These are phyloP conservation scores for Poecilobothrus nobilitatus DNA, from an alignment of 2,888 invertebrate genomes.

Conservation along the genomic window DNA sequence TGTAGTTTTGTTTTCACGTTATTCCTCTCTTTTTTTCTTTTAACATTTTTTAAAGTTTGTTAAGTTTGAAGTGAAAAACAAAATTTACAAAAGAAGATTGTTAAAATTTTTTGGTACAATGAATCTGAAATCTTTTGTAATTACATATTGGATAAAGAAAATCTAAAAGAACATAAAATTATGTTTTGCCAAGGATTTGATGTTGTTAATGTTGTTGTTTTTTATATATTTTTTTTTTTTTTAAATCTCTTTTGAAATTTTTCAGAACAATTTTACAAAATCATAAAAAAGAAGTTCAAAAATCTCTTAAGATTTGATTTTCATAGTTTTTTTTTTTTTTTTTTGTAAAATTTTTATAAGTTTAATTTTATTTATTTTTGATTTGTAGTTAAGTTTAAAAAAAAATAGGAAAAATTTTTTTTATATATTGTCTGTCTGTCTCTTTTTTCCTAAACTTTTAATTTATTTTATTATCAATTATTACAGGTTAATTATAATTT, in stretches of 20 bases:
- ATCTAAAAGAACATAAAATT: neutral
- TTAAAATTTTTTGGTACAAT: slow-evolving; percentile 4
- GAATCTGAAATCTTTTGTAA: neutral
- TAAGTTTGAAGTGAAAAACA: too few relatives aligned
- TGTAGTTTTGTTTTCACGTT: too few relatives aligned
- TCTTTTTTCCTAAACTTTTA: too few relatives aligned
- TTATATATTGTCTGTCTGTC: too few relatives aligned
- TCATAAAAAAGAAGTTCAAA: neutral
- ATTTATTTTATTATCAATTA: too few relatives aligned
- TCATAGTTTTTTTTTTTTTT: neutral
- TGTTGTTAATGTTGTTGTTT: neutral
- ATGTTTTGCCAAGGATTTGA: neutral
- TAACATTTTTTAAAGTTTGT: too few relatives aligned
- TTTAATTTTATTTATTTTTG: too few relatives aligned
- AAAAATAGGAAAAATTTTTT: too few relatives aligned
- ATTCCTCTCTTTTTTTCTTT: too few relatives aligned
- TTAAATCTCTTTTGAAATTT: neutral
- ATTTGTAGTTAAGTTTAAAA: too few relatives aligned
- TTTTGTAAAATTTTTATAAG: neutral
- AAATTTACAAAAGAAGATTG: neutral
- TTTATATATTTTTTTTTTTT: neutral
- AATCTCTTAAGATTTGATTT: neutral
- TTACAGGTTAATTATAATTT: too few relatives aligned
- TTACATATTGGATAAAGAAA: neutral
- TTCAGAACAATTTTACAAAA: neutral